Evolutionary conservation across 1,140 invertebrate genomes (phyloP), one percentile per base, ranked within the genome.

Genomic region (Tribolium castaneum): DNA sequence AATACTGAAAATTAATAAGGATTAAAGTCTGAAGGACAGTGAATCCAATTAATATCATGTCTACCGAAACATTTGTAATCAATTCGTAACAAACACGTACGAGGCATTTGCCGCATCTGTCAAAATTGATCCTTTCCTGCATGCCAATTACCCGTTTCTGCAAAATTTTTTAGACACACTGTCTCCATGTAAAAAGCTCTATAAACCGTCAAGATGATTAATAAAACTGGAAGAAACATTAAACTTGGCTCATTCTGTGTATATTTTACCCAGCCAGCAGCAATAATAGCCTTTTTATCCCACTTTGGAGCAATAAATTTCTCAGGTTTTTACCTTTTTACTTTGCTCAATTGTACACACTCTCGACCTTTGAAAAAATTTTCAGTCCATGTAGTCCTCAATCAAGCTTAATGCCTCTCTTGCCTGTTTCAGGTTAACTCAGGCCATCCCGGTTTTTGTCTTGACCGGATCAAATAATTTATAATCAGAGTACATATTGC

Each of bases 401-500:
- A 45, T 45, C 39, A 45, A 45, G n/a, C 39, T 45, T 45, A 45
- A 45, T 45, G n/a, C 7, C 39, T 3, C 39, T 45, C n/a, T 45
- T 7, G 7, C 39, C 6, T 22, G n/a, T 22, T 59, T 30, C 19
- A 59, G 51, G 16, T 59, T 59, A 59, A 22, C 54, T 56, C 5
- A 13, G 6, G 12, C 52, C 9, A 30, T 50, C n/a, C 9, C n/a
- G 45, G 59, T 66, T 66, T 66, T 66, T 66, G 59, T 66, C 59
- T 66, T 34, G 59, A 66, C 59, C 59, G 59, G 59, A 30, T 45
- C 59, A 35, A 66, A 66, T 66, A 66, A 66, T 66, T 66, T 66
- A 66, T 66, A 66, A 66, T 66, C 59, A 66, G 30, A 66, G 59
- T 66, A 66, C 59, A 66, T 66, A 66, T 34, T 39, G 59, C 59